Conservation (phyloP, 2,888 invertebrate genomes). For the Lasioglossum vierecki region DNA sequence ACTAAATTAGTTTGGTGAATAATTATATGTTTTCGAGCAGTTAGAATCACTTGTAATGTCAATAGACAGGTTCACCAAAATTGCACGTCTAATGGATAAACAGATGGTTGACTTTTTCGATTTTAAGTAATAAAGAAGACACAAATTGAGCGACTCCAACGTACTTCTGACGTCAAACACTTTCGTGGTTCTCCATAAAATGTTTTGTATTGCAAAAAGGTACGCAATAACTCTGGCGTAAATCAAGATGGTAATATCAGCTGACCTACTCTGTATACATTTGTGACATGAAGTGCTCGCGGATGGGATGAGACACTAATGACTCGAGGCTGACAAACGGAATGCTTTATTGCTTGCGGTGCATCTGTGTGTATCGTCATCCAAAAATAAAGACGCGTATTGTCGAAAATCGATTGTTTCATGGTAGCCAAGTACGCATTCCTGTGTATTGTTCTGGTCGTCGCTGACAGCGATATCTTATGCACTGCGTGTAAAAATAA, state of each 20-base stretch:
- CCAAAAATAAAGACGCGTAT: not conserved
- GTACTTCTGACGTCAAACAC: not conserved
- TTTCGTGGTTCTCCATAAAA: not conserved
- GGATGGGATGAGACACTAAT: not conserved
- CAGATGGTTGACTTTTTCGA: not conserved
- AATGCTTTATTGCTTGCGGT: not conserved
- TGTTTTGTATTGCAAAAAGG: not conserved
- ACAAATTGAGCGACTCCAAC: not conserved
- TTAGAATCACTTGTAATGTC: not conserved
- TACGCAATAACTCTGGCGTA: not conserved
- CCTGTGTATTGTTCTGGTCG: not conserved
- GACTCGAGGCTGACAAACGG: constrained; percentile 11
- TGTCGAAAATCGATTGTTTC: not conserved
- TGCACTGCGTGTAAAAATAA: not conserved
- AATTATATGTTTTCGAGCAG: not conserved
- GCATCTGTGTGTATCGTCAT: not conserved
- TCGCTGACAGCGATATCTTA: not conserved
- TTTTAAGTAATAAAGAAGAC: not conserved
- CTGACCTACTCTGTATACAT: constrained; percentile 9
- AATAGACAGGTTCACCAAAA: not conserved
- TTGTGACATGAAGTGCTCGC: not conserved
- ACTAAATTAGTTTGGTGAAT: not conserved
- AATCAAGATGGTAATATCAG: not conserved
- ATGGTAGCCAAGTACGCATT: not conserved
- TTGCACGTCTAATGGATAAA: not conserved